Conservation (phyloP, 2,113 vertebrate genomes). For the Ictalurus punctatus region DNA sequence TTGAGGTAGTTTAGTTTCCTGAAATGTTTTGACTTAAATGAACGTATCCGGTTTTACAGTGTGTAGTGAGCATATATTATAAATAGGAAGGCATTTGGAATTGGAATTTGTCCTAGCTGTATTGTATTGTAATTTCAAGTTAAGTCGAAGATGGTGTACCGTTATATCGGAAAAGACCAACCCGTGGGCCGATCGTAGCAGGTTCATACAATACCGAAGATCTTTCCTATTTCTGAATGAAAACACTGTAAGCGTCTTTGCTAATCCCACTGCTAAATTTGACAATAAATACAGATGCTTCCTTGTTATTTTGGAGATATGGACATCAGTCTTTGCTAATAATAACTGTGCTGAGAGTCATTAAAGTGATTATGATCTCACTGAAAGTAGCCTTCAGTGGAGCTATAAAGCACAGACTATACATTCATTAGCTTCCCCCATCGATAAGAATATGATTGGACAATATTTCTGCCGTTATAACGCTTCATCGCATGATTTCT, state of each 20-base stretch:
- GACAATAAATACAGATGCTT: not conserved
- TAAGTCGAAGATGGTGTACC: not conserved
- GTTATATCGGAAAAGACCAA: not conserved
- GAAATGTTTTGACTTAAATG: too few species aligned
- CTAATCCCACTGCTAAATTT: not conserved
- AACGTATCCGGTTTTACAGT: too few species aligned
- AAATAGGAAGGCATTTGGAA: not conserved
- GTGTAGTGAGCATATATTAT: not conserved
- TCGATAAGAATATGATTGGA: not conserved
- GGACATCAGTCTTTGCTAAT: not conserved
- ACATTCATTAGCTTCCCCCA: not conserved
- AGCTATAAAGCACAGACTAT: not conserved
- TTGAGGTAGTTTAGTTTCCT: too few species aligned
- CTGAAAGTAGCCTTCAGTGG: slow-evolving; percentile 1
- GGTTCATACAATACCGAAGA: not conserved
- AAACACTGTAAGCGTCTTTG: not conserved
- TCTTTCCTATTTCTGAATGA: not conserved
- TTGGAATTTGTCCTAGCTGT: not conserved
- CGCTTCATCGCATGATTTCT: not conserved
- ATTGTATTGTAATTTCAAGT: not conserved
- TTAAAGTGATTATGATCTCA: slow-evolving; percentile 2
- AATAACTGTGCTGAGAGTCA: not conserved
- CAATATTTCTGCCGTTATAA: not conserved
- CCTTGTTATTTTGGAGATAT: not conserved
- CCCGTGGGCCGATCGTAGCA: not conserved